Percentiles rank a stretch among this genome's conserved stretches.
phyloP scores from a whole-genome alignment of 2,888 invertebrate species.

The Dicranocentrus wangi region DNA sequence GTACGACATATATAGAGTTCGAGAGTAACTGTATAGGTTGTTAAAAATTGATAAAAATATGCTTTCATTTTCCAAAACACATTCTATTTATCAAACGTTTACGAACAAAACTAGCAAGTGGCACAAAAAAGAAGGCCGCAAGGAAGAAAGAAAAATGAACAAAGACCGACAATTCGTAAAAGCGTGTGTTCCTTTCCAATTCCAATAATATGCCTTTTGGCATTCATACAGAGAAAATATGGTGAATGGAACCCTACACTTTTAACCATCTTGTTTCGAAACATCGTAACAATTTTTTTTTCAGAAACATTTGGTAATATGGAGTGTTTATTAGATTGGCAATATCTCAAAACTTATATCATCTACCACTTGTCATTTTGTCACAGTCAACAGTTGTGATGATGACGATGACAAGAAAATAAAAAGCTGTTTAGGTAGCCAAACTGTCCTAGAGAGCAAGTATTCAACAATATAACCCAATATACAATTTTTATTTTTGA shows the following conservation, averaged over 20 bases:
- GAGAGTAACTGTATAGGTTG: too few relatives aligned
- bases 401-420: slow-evolving; percentile 42
- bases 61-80: too few relatives aligned
- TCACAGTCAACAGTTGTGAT: slow-evolving; percentile 29
- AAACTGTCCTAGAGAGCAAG: too few relatives aligned
- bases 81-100: too few relatives aligned
- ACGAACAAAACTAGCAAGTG: too few relatives aligned
- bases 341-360: slow-evolving; percentile 52
- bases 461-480: too few relatives aligned
- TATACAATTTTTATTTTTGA: background rate
- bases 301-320: background rate
- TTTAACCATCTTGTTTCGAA: background rate
- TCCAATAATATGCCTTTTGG: background rate
- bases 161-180: background rate
- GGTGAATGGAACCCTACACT: too few relatives aligned
- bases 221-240: background rate
- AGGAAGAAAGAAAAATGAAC: background rate
- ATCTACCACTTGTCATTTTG: slow-evolving; percentile 59
- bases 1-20: too few relatives aligned
- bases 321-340: slow-evolving; percentile 57
- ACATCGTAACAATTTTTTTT: too few relatives aligned
- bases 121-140: background rate
- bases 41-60: too few relatives aligned
- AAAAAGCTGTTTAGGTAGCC: background rate
- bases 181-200: background rate